Percentiles rank a stretch among this genome's conserved stretches.
phyloP scores from a whole-genome alignment of 2,888 invertebrate species.

The Watsonalla cultraria region DNA sequence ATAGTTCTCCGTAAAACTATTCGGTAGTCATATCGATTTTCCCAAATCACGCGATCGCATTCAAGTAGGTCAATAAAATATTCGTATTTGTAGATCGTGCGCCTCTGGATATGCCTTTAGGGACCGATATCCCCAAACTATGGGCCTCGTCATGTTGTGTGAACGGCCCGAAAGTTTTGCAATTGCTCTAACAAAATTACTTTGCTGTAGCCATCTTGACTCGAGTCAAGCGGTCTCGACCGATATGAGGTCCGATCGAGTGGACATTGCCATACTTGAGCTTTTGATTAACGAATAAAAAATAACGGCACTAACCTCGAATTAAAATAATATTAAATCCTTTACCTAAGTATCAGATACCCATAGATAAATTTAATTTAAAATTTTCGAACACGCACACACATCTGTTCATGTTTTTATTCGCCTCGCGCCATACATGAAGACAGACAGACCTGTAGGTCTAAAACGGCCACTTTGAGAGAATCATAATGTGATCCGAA shows the following conservation, averaged over 20 bases:
- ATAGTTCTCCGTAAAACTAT: too few species aligned
- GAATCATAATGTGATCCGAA: too few species aligned
- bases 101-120: constrained; percentile 13
- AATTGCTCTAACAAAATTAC: constrained; percentile 49
- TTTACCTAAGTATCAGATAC: too few species aligned
- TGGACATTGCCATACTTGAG: not conserved
- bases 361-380: too few species aligned
- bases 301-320: too few species aligned
- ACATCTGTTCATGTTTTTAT: too few species aligned
- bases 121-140: constrained; percentile 34
- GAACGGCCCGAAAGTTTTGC: constrained; percentile 42
- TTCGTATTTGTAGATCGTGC: not conserved
- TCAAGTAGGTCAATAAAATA: not conserved
- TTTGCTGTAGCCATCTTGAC: constrained; percentile 24
- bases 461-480: too few species aligned
- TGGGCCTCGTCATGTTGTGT: constrained; percentile 39
- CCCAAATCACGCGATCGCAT: not conserved
- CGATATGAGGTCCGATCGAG: constrained; percentile 11
- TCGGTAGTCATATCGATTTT: not conserved
- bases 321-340: too few species aligned
- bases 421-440: too few species aligned
- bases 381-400: too few species aligned
- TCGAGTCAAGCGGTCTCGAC: constrained; percentile 15
- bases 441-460: too few species aligned
- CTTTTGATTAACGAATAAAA: too few species aligned